Evolutionary conservation across 1,140 invertebrate genomes (phyloP).

Genomic region (Lepidurus couesii): DNA sequence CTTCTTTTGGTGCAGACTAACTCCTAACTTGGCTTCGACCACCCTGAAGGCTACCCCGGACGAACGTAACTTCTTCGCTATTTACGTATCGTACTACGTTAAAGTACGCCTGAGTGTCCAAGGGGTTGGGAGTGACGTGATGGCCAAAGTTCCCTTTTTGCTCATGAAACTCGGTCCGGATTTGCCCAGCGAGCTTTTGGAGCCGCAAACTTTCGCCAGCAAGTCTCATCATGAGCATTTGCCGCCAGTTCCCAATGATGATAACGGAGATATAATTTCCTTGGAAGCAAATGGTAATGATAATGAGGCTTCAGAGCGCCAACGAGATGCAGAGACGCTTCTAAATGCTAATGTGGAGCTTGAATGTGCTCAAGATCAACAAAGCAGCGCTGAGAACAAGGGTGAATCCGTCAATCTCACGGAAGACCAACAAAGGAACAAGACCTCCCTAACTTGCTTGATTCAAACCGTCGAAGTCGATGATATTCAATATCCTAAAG

Average conservation of each 20-base stretch:
- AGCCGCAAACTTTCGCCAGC: neutral
- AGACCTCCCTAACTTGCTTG: neutral
- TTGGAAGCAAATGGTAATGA: neutral
- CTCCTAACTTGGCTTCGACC: slow-evolving; percentile 30
- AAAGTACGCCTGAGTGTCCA: slow-evolving; percentile 64
- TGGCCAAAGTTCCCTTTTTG: slow-evolving; percentile 71
- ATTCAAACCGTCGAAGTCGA: neutral
- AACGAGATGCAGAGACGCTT: neutral
- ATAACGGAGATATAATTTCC: neutral
- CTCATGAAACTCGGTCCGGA: slow-evolving; percentile 51
- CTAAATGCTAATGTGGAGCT: neutral
- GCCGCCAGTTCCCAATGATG: neutral
- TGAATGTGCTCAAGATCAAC: neutral
- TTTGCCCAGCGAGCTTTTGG: neutral
- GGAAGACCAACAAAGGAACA: neutral
- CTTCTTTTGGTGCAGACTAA: slow-evolving; percentile 26
- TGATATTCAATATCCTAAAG: slow-evolving; percentile 1
- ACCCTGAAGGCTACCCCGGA: slow-evolving; percentile 29
- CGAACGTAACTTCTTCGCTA: slow-evolving; percentile 74
- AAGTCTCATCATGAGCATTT: neutral
- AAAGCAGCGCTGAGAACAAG: neutral
- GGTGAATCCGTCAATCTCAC: neutral
- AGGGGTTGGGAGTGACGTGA: slow-evolving; percentile 69
- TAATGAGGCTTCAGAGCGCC: neutral
- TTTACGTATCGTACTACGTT: slow-evolving; percentile 83